Base-by-base conservation (phyloP, 2,797 vertebrate genomes). In the Carduelis carduelis region DNA sequence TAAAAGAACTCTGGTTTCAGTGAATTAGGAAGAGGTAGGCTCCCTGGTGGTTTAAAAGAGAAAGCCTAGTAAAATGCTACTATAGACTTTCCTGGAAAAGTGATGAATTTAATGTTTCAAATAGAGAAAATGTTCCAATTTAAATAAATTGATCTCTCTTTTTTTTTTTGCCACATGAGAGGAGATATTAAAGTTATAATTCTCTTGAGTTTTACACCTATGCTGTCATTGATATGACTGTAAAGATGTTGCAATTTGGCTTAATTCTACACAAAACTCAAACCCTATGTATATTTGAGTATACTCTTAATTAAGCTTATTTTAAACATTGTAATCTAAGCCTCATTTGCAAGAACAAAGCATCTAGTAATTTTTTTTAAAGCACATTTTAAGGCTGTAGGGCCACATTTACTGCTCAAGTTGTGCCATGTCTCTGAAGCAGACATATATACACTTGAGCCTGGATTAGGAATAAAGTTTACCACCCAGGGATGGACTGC, bases 51-150 rank as follows among this genome's bases (percentile, higher is more conserved):
- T 1, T 82, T 44, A 84, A 83, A 86, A 79, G 56, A 87, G 59
- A 82, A 92, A 85, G 41, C 16, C 46, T 53, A 83, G 70, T 94
- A 93, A 96, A 95, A 85, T 28, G 23, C 11, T 74, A 34, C 63
- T 57, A 60, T 32, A 74, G 71, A 57, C 34, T 60, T 95, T 93
- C 86, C 91, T 72, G 90, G 80, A 94, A 95, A 92, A 41, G 17
- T 21, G 71, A 83, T 55, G 64, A 89, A 89, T 84, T 96, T 93
- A 56, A 87, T 90, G 41, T 87, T 96, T 93, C 56, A 90, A 90
- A 93, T 89, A 94, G 92, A 92, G 53, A 14, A 95, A 92, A 93
- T 30, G 83, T 66, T 90, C 22, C 37, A 70, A 87, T 80, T 94
- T 47, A 87, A 87, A 93, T 74, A 82, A 87, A 96, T 93, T 35